Evolutionary conservation across 1,140 invertebrate genomes (phyloP).

Genomic region (Diachasmimorpha longicaudata): DNA sequence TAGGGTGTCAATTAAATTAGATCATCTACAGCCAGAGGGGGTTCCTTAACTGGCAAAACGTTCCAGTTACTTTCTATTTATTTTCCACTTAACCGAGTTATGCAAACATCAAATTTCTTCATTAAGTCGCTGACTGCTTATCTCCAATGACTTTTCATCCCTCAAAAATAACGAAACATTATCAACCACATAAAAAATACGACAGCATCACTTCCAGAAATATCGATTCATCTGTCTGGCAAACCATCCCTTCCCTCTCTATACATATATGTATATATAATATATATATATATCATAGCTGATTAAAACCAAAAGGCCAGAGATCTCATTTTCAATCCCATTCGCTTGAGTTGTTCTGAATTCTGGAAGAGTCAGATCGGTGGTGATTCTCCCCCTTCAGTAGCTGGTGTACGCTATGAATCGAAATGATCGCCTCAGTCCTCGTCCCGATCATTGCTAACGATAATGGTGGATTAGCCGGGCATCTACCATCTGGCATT

Average conservation of each 20-base stretch:
- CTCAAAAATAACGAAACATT: too few relatives aligned
- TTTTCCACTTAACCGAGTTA: not conserved
- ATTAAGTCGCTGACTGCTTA: not conserved
- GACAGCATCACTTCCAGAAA: not conserved
- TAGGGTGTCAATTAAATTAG: slow-evolving; percentile 60
- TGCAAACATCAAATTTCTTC: not conserved
- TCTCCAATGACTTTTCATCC: too few relatives aligned
- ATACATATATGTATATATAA: too few relatives aligned
- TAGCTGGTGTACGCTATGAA: slow-evolving; percentile 36
- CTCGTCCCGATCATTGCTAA: slow-evolving; percentile 43
- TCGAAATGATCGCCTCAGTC: slow-evolving; percentile 41
- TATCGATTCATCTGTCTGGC: not conserved
- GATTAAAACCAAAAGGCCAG: slow-evolving; percentile 19
- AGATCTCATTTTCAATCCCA: slow-evolving; percentile 33
- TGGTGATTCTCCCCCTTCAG: not conserved
- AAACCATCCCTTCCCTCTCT: not conserved
- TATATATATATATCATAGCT: not conserved
- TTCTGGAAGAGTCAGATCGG: slow-evolving; percentile 15
- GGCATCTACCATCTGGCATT: slow-evolving; percentile 48
- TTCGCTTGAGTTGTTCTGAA: slow-evolving; percentile 27
- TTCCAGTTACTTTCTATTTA: not conserved
- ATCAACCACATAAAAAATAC: not conserved
- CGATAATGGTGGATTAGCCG: slow-evolving; percentile 53
- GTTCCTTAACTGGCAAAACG: slow-evolving; percentile 1
- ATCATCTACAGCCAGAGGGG: slow-evolving; percentile 13